phyloP scores from a whole-genome alignment of 2,888 invertebrate genomes.

The Endomychus coccineus region DNA sequence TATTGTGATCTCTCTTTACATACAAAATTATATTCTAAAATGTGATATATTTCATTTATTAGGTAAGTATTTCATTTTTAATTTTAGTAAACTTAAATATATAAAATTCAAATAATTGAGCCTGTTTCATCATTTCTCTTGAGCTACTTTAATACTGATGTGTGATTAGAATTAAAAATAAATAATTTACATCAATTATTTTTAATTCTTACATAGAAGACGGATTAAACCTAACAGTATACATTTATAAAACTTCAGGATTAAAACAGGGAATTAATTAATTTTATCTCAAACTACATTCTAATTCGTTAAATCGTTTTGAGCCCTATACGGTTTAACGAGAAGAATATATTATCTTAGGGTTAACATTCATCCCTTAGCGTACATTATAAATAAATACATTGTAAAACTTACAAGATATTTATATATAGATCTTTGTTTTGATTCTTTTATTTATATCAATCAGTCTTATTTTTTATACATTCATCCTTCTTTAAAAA shows the following conservation, averaged over 20 bases:
- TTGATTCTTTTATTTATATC: slow-evolving; percentile 34
- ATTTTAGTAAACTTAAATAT: slow-evolving; percentile 15
- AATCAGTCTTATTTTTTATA: slow-evolving; percentile 38
- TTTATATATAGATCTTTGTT: slow-evolving; percentile 24
- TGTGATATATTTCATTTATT: slow-evolving; percentile 12
- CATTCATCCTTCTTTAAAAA: slow-evolving; percentile 28
- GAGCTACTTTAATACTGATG: slow-evolving; percentile 27
- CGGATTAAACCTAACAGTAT: too few species aligned
- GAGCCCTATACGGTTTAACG: slow-evolving; percentile 29
- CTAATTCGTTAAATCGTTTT: slow-evolving; percentile 29
- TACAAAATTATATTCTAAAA: slow-evolving; percentile 23
- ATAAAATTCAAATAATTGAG: slow-evolving; percentile 27
- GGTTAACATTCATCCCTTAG: slow-evolving; percentile 12
- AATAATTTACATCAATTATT: too few species aligned
- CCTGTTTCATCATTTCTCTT: slow-evolving; percentile 27
- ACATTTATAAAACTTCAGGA: too few species aligned
- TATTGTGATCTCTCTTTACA: slow-evolving; percentile 14
- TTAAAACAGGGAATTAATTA: too few species aligned
- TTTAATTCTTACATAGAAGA: too few species aligned
- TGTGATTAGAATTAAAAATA: too few species aligned
- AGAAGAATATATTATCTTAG: slow-evolving; percentile 16
- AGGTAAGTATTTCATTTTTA: too few species aligned
- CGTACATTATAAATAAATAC: slow-evolving; percentile 18
- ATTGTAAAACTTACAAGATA: slow-evolving; percentile 19
- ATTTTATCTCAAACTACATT: too few species aligned